These are phyloP conservation scores for Dendrolimus punctatus DNA, from an alignment of 1,140 invertebrate species.

Conservation along the genomic window DNA sequence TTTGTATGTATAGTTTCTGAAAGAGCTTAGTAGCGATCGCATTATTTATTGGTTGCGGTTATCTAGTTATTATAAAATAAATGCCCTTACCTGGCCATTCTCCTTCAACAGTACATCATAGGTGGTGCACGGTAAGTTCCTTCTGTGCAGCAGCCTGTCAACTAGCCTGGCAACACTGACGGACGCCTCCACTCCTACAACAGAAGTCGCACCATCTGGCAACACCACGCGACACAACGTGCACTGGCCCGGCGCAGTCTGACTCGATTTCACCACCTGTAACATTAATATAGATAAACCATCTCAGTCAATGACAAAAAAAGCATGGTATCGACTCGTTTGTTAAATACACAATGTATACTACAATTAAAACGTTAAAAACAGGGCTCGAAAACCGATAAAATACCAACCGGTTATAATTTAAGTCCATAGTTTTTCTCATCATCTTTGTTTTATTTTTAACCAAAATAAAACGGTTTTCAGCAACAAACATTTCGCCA, in stretches of 20 bases:
- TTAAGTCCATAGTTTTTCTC: no score
- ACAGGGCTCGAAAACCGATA: no score
- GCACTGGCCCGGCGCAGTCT: conserved; percentile 63
- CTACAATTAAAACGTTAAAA: neutral
- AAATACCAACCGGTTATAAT: no score
- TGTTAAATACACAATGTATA: no score
- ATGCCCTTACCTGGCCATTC: conserved; percentile 20
- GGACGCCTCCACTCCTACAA: conserved; percentile 83
- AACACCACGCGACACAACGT: conserved; percentile 89
- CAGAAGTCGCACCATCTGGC: conserved; percentile 92
- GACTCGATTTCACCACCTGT: conserved; percentile 46
- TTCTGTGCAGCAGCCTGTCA: conserved; percentile 79
- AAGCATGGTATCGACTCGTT: neutral
- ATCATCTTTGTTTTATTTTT: no score
- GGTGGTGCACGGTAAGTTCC: conserved; percentile 31
- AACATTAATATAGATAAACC: neutral
- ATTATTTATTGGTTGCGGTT: no score
- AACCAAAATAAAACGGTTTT: no score
- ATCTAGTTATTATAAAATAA: no score
- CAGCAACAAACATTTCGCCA: no score
- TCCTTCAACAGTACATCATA: conserved; percentile 45
- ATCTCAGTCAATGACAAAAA: neutral
- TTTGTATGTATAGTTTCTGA: no score
- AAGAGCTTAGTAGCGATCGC: no score
- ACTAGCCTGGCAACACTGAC: conserved; percentile 86